These are phyloP conservation scores for Tetropium fuscum DNA, from an alignment of 2,888 invertebrate genomes.

Conservation along the genomic window DNA sequence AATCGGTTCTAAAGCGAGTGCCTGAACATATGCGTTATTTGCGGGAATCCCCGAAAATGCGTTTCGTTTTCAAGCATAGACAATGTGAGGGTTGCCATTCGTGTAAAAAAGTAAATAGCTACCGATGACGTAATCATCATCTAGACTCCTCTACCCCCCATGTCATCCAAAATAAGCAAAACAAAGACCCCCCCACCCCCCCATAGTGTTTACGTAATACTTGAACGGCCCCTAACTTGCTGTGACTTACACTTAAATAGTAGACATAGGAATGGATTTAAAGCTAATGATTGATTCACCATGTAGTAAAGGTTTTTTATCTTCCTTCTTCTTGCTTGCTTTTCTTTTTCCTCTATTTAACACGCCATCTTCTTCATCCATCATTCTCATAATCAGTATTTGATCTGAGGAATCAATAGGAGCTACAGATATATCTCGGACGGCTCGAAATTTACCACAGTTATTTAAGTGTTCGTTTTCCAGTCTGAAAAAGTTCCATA, in stretches of 20 bases:
- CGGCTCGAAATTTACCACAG: conserved; percentile 90
- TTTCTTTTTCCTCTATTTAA: conserved; percentile 66
- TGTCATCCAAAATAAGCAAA: no score
- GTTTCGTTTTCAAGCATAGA: no score
- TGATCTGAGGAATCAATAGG: conserved; percentile 83
- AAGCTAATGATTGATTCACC: conserved; percentile 61
- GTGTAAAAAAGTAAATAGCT: no score
- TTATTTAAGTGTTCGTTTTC: conserved; percentile 93
- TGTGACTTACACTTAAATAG: conserved; percentile 41
- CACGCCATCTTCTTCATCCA: conserved; percentile 81
- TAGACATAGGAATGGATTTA: conserved; percentile 56
- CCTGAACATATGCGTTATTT: no score
- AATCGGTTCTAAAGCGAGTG: no score
- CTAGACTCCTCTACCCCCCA: no score
- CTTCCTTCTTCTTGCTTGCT: conserved; percentile 61
- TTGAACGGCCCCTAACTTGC: no score
- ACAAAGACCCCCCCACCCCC: no score
- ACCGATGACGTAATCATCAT: no score
- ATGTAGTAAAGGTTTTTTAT: conserved; percentile 65
- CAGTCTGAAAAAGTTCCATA: conserved; percentile 91
- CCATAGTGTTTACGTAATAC: no score
- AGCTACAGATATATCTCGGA: conserved; percentile 85
- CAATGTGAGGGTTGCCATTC: no score
- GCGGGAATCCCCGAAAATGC: no score
- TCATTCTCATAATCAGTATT: conserved; percentile 77